Base-by-base conservation (phyloP, 2,113 vertebrate genomes). In the Mellivora capensis region DNA sequence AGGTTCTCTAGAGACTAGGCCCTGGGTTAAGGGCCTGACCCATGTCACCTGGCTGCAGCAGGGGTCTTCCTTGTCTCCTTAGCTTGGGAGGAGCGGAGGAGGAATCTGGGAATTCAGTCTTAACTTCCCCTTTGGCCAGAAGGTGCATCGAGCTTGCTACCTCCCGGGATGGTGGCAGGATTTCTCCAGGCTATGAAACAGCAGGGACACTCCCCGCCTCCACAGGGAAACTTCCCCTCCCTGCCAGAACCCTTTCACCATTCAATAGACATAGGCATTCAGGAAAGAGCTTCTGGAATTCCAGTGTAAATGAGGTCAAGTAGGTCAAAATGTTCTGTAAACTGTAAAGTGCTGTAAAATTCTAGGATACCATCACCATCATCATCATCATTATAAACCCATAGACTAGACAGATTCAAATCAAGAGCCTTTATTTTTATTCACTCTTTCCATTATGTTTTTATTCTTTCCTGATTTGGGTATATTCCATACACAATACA, bases 371-470 rank as follows among this genome's bases (percentile, higher is more conserved):
- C 21, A 77, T 64, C 21, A 52, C 25, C n/a, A 37, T 72, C 72
- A 37, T 29, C 17, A 29, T 80, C 39, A 86, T 67, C 42, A 81
- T 86, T 52, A 9, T 76, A 54, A 77, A 88, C 71, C 4, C 4
- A 59, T 2, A 79, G 14, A 49, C 67, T 47, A 34, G 31, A 49
- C 34, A 77, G 29, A 90, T 59, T 44, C 57, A 72, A 64, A 49
- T 49, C 57, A n/a, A 86, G 52, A 90, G 42, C 4, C 11, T 59
- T 57, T 76, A 44, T 14, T 23, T 90, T 59, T 49, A 92, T 42
- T 81, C 87, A 69, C 62, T 74, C 23, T 95, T 91, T 89, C 80
- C 31, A 77, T 37, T 95, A 74, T 34, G 9, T 84, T 83, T 97
- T 44, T 31, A 74, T 84, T 80, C 27, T 67, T 18, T 42, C 42